Evolutionary conservation across 2,888 invertebrate species (phyloP), one percentile per base, ranked within the genome.

Genomic region (Noctua comes): DNA sequence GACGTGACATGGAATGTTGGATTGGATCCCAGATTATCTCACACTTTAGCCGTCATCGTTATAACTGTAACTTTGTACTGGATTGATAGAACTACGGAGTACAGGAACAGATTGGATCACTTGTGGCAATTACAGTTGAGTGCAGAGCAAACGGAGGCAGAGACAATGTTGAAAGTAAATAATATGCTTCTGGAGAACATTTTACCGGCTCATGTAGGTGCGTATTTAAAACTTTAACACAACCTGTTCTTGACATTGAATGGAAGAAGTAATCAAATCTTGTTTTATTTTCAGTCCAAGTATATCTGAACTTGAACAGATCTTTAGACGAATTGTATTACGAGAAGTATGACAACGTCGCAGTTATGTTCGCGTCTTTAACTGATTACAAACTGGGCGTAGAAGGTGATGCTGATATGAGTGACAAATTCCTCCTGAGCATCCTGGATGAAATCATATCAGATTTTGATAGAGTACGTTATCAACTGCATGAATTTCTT

Each of bases 351-450:
- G 98, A 98, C 76, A 98, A 98, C 89, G 99, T 99, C 0, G 98
- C 99, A 3, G 99, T 99, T 0, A 99, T 99, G 99, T 99, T 99
- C 95, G 99, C 99, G 0, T 98, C 99, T 0, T 97, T 99, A 69
- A 98, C 98, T 27, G 98, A 98, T 92, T 98, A 98, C 93, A 98
- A 98, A 89, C 91, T 97, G n/a, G 97, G 97, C n/a, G 96, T 97
- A n/a, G 97, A 97, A 86, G 96, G 97, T 59, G 97, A 97, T 66
- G 97, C 98, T 75, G 98, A 98, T 78, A 95, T 97, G 71, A 97
- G 97, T 84, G 97, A 97, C 62, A 96, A 97, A 88, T 97, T 97
- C 79, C 97, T 98, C 85, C 95, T 99, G 27, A 96, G 98, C 73
- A 97, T 98, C 65, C 97, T 99, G 76, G 99, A 99, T 93, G 98